Conservation (phyloP, 2,113 vertebrate genomes). For the Stictonetta naevosa region DNA sequence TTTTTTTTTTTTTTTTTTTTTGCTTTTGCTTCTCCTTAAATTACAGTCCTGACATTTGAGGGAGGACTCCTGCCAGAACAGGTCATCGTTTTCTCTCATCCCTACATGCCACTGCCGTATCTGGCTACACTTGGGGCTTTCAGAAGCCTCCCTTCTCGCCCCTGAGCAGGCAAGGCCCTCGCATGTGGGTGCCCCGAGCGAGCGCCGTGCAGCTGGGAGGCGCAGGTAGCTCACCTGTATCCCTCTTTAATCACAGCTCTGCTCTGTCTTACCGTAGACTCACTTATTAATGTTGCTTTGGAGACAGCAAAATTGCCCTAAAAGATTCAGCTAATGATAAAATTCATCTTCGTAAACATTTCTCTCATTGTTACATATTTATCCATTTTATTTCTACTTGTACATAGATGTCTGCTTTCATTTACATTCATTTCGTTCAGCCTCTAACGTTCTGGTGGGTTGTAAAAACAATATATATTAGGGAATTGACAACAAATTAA, state of each 20-base stretch:
- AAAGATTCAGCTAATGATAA: slow-evolving; percentile 11
- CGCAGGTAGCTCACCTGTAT: not conserved
- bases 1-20: not conserved
- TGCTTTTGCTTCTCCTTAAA: not conserved
- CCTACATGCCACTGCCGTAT: not conserved
- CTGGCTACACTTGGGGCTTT: not conserved
- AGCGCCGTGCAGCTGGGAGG: not conserved
- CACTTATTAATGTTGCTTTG: not conserved
- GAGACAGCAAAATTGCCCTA: not conserved
- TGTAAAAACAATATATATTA: not conserved
- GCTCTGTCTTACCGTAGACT: not conserved
- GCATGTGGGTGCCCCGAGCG: not conserved
- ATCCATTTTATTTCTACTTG: not conserved
- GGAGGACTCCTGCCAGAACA: not conserved
- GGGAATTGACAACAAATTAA: not conserved
- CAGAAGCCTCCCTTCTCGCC: not conserved
- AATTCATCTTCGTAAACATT: not conserved
- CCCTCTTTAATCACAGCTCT: slow-evolving; percentile 1
- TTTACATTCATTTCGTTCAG: not conserved
- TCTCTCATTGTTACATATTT: not conserved
- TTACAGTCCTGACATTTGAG: not conserved
- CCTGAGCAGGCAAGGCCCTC: not conserved
- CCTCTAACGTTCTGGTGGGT: not conserved
- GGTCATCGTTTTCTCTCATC: not conserved
- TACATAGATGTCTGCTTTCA: not conserved